Conservation (phyloP, 2,797 vertebrate species). For the Epinephelus coioides region DNA sequence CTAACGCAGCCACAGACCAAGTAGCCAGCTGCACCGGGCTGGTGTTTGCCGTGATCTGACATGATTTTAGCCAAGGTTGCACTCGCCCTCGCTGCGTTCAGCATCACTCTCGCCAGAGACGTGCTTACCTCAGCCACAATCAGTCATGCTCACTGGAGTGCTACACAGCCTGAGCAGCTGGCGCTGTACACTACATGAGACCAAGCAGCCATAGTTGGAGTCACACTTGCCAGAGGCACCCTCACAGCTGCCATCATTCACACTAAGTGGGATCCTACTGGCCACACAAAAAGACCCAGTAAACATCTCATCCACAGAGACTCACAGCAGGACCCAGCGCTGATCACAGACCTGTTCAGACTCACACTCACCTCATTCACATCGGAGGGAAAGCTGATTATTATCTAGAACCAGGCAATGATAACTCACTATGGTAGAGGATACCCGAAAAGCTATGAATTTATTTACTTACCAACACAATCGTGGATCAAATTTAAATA, state of each 20-base stretch:
- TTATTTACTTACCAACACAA: conserved; percentile 40
- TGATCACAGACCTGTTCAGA: conserved; percentile 50
- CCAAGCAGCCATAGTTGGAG: conserved; percentile 69
- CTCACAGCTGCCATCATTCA: conserved; percentile 78
- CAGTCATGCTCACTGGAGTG: conserved; percentile 73
- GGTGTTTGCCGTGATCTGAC: conserved; percentile 32
- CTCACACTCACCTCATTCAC: conserved; percentile 39
- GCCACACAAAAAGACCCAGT: conserved; percentile 71
- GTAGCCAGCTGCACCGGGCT: conserved; percentile 43
- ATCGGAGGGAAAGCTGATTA: conserved; percentile 48
- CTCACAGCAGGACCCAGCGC: conserved; percentile 52
- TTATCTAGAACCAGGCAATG: conserved; percentile 22
- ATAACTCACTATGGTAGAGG: conserved; percentile 14
- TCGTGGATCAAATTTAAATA: conserved; percentile 55
- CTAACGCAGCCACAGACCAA: conserved; percentile 39
- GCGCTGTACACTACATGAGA: conserved; percentile 65
- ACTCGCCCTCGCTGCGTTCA: conserved; percentile 41
- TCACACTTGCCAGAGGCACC: conserved; percentile 76
- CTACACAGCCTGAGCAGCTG: conserved; percentile 71
- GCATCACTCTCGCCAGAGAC: conserved; percentile 51
- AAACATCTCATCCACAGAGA: conserved; percentile 65
- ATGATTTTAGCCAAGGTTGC: conserved; percentile 40
- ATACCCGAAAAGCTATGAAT: conserved; percentile 41
- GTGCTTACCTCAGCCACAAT: conserved; percentile 72
- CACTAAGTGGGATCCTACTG: conserved; percentile 75